Percentiles rank a stretch among this genome's conserved stretches.
phyloP scores from a whole-genome alignment of 2,797 vertebrate genomes.

The Erpetoichthys calabaricus region DNA sequence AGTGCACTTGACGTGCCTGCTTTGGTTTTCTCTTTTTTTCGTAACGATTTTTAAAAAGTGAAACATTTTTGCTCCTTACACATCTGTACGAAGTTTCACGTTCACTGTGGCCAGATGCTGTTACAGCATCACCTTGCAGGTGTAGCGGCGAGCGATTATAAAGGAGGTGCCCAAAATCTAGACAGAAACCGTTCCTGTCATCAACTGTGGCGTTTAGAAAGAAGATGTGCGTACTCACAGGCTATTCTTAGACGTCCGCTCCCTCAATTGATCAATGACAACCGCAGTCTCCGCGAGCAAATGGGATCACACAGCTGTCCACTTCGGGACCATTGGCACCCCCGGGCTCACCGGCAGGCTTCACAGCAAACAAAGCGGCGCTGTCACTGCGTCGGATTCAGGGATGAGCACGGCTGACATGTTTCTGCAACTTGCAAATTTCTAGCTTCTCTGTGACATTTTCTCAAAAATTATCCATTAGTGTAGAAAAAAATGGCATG shows the following conservation, averaged over 20 bases:
- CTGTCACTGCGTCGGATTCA: constrained; percentile 24
- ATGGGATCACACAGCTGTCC: constrained; percentile 42
- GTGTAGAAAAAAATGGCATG: constrained; percentile 71
- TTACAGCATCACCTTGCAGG: constrained; percentile 45
- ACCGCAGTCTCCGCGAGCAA: constrained; percentile 45
- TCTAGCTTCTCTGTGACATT: constrained; percentile 40
- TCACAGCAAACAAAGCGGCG: constrained; percentile 22
- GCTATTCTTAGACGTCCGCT: constrained; percentile 42
- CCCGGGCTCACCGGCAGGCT: constrained; percentile 43
- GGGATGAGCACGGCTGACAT: constrained; percentile 23
- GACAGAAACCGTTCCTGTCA: constrained; percentile 19
- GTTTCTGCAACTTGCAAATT: constrained; percentile 25
- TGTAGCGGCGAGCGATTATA: neutral
- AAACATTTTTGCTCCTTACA: constrained; percentile 16
- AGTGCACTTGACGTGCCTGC: too few species aligned
- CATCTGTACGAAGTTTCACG: constrained; percentile 26
- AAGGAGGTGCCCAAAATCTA: too few species aligned
- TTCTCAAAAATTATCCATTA: constrained; percentile 50
- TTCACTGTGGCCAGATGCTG: constrained; percentile 15
- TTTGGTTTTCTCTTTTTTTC: too few species aligned
- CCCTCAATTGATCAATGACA: constrained; percentile 58
- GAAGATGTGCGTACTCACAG: constrained; percentile 31
- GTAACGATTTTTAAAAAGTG: constrained; percentile 5
- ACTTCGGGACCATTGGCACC: constrained; percentile 43
- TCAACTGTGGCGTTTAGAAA: constrained; percentile 15